These are phyloP conservation scores for Hystrix brachyura DNA, from an alignment of 2,113 vertebrate species.

Conservation along the genomic window DNA sequence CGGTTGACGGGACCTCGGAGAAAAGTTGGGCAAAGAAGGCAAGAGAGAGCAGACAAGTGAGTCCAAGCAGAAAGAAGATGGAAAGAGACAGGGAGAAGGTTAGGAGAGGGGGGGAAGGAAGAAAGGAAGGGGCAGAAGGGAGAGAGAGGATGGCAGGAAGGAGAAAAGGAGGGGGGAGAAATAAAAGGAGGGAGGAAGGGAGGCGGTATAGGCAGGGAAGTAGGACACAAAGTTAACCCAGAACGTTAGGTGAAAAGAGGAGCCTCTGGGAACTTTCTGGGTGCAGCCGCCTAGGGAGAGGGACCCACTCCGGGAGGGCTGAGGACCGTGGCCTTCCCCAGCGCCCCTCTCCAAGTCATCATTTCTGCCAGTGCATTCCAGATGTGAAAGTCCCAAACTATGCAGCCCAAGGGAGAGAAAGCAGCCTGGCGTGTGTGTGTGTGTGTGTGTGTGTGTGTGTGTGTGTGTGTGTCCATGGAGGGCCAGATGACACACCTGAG, in stretches of 20 bases:
- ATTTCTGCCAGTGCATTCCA: neutral
- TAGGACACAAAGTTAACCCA: neutral
- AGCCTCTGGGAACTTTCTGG: neutral
- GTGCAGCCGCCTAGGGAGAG: neutral
- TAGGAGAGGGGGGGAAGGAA: too few relatives aligned
- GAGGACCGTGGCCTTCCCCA: accelerated
- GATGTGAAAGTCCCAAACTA: neutral
- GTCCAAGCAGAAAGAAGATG: neutral
- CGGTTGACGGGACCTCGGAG: neutral
- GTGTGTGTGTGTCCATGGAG: accelerated
- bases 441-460: neutral
- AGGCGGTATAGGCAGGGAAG: accelerated
- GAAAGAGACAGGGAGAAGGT: neutral
- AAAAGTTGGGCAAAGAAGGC: neutral
- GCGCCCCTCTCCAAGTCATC: neutral
- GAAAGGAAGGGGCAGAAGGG: too few relatives aligned
- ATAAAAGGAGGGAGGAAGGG: accelerated
- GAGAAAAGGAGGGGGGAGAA: neutral
- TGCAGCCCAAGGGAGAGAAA: neutral
- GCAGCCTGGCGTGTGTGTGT: neutral
- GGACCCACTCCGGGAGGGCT: neutral
- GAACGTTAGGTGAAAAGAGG: too few relatives aligned
- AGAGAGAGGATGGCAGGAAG: too few relatives aligned
- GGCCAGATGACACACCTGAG: neutral
- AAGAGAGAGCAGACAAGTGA: neutral